Base-by-base conservation (phyloP, 1,140 invertebrate species). In the Rhyzopertha dominica region DNA sequence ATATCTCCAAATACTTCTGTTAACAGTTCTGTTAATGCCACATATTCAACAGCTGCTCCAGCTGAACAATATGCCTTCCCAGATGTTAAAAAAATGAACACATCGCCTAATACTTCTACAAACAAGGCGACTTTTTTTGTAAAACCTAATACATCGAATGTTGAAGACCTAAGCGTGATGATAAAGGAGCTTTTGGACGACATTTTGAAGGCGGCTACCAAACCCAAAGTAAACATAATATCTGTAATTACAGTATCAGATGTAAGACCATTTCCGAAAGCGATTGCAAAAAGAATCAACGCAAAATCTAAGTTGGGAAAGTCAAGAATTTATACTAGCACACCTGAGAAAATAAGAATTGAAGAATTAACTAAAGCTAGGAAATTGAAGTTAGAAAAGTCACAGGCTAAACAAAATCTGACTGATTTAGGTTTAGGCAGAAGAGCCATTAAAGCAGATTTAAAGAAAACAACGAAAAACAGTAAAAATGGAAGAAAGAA, bases 261-360 rank as follows among this genome's bases (percentile, higher is more conserved):
- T 12, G 29, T 22, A 34, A 9, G 24, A 16, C 38, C n/a, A n/a
- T n/a, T n/a, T n/a, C n/a, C n/a, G n/a, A n/a, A n/a, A n/a, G n/a
- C n/a, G n/a, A n/a, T n/a, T n/a, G n/a, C 31, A 12, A 39, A 30
- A 47, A 45, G 32, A 22, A 41, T 31, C 19, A 44, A 19, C 8
- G 42, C 13, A 31, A 46, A 34, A 46, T 20, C 9, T n/a, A 19
- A 5, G 41, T 9, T 28, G 16, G 42, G 42, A 30, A 54, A 51
- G 40, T 47, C 52, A 31, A 45, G 38, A 43, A 40, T 54, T 31
- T 47, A 47, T 28, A 54, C 51, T 13, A 18, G 35, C 17, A 51
- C 48, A 12, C 45, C 48, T 24, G 52, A 51, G 36, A 54, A 54
- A 25, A 30, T 29, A 12, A 43, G 36, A 45, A 37, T 51, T 23